phyloP scores from a whole-genome alignment of 2,113 vertebrate genomes.

The Tringa solitaria region DNA sequence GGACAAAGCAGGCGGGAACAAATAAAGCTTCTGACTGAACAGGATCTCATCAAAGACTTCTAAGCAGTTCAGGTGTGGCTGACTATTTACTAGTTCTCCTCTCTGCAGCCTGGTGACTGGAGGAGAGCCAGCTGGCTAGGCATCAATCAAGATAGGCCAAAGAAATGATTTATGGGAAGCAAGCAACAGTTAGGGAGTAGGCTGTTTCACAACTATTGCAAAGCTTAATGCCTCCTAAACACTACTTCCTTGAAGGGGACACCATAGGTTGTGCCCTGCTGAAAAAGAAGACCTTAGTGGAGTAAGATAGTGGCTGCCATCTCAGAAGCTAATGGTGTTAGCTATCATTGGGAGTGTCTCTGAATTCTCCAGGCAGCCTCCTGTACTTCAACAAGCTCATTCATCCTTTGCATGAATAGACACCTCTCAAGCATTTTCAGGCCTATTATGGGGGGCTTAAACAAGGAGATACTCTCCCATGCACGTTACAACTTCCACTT shows the following conservation, averaged over 20 bases:
- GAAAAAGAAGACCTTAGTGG: background rate
- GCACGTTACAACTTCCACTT: background rate
- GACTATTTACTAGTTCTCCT: constrained; percentile 8
- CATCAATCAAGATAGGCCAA: background rate
- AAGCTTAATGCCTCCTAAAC: background rate
- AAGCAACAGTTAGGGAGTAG: background rate
- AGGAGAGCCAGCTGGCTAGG: background rate
- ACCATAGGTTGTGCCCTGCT: background rate
- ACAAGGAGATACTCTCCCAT: background rate
- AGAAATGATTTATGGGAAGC: constrained; percentile 14
- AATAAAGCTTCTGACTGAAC: constrained; percentile 45
- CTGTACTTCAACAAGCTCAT: background rate
- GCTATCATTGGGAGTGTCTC: background rate
- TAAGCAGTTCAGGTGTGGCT: constrained; percentile 20
- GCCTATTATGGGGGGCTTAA: background rate
- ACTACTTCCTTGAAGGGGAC: constrained; percentile 7
- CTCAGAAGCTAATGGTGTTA: background rate
- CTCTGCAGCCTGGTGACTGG: background rate
- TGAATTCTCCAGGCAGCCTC: background rate
- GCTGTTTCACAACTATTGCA: background rate
- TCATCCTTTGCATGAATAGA: background rate
- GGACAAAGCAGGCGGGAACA: background rate
- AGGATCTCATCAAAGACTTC: constrained; percentile 38
- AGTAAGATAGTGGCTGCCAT: background rate
- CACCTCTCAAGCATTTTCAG: background rate